Base-by-base conservation (phyloP, 2,113 vertebrate species). In the Notechis scutatus region DNA sequence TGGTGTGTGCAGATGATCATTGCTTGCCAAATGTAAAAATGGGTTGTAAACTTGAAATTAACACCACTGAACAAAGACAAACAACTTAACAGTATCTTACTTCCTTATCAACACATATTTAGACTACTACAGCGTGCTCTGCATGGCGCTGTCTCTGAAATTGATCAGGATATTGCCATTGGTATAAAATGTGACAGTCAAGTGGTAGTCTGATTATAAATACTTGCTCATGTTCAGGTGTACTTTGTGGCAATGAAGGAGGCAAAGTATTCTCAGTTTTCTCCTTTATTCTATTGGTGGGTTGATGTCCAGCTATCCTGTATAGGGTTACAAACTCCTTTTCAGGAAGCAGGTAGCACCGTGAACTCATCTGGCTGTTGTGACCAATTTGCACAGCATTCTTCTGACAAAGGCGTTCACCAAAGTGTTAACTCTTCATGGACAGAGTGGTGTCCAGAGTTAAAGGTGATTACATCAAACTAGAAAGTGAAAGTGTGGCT, bases 11-110 rank as follows among this genome's bases (percentile, higher is more conserved):
- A 57, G 89, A 95, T 95, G 92, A 86, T 81, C 90, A 26, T 29
- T 92, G 59, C 85, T 64, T 94, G 87, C 81, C 93, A 85, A 92
- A 52, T 89, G 91, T 93, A 93, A 95, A 90, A 95, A 95, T 87
- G 61, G 39, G 6, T 91, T 52, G 89, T 59, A 57, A 94, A 92
- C 89, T 92, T 94, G 57, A 95, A 20, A 87, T 34, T 74, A 94
- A 93, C 88, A 90, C 24, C 21, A 91, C 93, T 90, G 21, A 85
- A 92, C 1, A 50, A 56, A 94, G 20, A 4, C 11, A 21, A 85
- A 39, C 15, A 12, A 61, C 54, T 88, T 74, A 92, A 42, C 74
- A 81, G 18, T 21, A 42, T 42, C 34, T 81, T 21, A 81, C 34
- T 21, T 42, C 34, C 34, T 81, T 42, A 81, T 81, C 69, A 42